A percentile compares a stretch with the other conserved stretches of the same genome.
Evolutionary conservation across 2,113 vertebrate species (phyloP).

Genomic region (Pantherophis guttatus): DNA sequence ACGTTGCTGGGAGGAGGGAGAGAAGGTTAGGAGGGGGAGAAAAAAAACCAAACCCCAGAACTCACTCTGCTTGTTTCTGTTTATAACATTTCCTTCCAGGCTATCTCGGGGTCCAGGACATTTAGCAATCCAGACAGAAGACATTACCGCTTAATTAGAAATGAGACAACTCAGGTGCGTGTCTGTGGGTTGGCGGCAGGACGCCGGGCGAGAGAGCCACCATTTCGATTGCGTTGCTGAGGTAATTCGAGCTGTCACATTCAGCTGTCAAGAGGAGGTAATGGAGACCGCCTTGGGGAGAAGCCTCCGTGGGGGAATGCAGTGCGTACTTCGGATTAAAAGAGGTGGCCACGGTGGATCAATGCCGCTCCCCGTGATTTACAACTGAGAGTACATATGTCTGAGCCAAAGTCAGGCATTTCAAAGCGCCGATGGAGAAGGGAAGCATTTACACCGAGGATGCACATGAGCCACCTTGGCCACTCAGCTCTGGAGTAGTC

Average conservation of each 20-base stretch:
- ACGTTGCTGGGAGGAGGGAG: background rate
- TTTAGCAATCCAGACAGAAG: conserved; percentile 30
- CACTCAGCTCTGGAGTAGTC: background rate
- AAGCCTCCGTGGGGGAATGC: background rate
- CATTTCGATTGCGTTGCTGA: background rate
- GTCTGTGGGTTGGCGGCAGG: background rate
- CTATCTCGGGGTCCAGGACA: conserved; percentile 8
- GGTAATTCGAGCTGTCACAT: background rate
- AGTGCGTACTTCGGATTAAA: conserved; percentile 25
- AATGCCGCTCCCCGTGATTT: background rate
- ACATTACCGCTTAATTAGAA: conserved; percentile 17
- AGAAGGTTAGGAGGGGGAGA: background rate
- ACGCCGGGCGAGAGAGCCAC: background rate
- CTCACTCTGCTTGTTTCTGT: conserved; percentile 32
- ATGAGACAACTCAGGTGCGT: background rate
- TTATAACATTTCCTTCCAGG: conserved; percentile 28
- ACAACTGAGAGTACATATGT: conserved; percentile 4
- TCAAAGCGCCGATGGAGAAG: background rate
- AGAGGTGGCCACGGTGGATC: conserved; percentile 12
- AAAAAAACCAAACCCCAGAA: background rate
- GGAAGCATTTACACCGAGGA: background rate
- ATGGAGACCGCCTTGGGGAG: background rate
- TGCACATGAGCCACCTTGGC: background rate
- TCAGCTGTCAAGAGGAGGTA: background rate
- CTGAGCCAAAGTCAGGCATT: conserved; percentile 1